phyloP scores from a whole-genome alignment of 1,140 invertebrate species.

The Leptinotarsa lineolata region DNA sequence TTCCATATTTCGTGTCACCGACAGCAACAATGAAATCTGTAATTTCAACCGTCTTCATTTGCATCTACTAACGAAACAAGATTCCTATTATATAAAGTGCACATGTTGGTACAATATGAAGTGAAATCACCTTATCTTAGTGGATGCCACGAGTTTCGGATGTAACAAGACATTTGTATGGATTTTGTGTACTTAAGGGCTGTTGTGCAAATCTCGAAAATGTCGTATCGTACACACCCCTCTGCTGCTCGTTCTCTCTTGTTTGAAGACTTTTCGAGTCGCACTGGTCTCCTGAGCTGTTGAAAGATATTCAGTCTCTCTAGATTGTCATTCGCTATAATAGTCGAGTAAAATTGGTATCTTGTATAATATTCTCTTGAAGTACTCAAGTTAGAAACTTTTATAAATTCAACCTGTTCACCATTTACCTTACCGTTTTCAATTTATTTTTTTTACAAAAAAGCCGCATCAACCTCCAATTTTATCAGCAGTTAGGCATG shows the following conservation, averaged over 20 bases:
- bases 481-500: too few relatives aligned
- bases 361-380: too few relatives aligned
- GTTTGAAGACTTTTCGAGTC: not conserved
- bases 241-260: not conserved
- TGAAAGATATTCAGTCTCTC: not conserved
- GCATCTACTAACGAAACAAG: too few relatives aligned
- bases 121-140: slow-evolving; percentile 35
- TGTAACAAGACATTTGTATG: slow-evolving; percentile 47
- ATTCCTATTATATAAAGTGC: too few relatives aligned
- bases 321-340: not conserved
- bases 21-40: too few relatives aligned
- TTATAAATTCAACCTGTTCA: too few relatives aligned
- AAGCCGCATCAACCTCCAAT: too few relatives aligned
- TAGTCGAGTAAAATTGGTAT: not conserved
- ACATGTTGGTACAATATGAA: slow-evolving; percentile 2
- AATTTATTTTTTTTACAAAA: too few relatives aligned
- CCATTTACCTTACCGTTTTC: too few relatives aligned
- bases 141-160: slow-evolving; percentile 27
- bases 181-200: slow-evolving; percentile 44
- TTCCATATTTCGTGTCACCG: too few relatives aligned
- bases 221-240: slow-evolving; percentile 29
- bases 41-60: too few relatives aligned
- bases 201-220: slow-evolving; percentile 44
- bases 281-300: not conserved
- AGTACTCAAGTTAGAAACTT: too few relatives aligned